phyloP scores from a whole-genome alignment of 2,888 invertebrate species.

The Venusia cambrica region DNA sequence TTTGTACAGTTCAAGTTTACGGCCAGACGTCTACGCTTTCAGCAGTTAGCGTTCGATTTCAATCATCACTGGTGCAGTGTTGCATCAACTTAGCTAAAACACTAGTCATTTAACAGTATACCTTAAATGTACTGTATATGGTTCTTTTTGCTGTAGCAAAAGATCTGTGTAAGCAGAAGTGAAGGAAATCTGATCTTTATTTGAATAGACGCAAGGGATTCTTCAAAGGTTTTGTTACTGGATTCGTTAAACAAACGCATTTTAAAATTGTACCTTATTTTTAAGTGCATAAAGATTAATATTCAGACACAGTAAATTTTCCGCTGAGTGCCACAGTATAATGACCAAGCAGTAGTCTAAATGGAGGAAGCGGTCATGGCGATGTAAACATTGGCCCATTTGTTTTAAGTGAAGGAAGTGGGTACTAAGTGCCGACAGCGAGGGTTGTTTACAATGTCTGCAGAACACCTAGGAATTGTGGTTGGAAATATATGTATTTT shows the following conservation, averaged over 20 bases:
- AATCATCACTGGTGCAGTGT: constrained; percentile 12
- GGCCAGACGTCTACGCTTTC: constrained; percentile 6
- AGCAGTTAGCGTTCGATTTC: constrained; percentile 10
- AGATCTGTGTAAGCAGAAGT: not conserved
- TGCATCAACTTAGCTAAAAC: constrained; percentile 10
- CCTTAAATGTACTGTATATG: not conserved
- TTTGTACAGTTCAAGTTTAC: constrained; percentile 12
- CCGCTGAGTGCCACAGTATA: constrained; percentile 5
- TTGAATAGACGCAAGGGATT: not conserved
- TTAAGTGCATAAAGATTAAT: not conserved
- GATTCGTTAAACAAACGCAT: not conserved
- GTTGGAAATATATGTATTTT: constrained; percentile 1
- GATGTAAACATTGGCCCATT: constrained; percentile 20
- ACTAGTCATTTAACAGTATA: not conserved
- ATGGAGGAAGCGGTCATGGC: constrained; percentile 18
- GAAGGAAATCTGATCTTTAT: constrained; percentile 10
- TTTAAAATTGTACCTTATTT: constrained; percentile 2
- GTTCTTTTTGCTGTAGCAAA: not conserved
- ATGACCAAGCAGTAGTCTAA: constrained; percentile 12
- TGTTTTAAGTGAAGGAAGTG: constrained; percentile 20
- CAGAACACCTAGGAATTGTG: constrained; percentile 6
- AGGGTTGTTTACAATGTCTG: constrained; percentile 15
- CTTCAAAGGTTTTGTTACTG: constrained; percentile 3
- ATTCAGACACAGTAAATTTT: not conserved
- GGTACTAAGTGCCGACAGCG: constrained; percentile 9